These are phyloP conservation scores for Eremophila alpestris DNA, from an alignment of 2,797 vertebrate genomes.

Conservation along the genomic window DNA sequence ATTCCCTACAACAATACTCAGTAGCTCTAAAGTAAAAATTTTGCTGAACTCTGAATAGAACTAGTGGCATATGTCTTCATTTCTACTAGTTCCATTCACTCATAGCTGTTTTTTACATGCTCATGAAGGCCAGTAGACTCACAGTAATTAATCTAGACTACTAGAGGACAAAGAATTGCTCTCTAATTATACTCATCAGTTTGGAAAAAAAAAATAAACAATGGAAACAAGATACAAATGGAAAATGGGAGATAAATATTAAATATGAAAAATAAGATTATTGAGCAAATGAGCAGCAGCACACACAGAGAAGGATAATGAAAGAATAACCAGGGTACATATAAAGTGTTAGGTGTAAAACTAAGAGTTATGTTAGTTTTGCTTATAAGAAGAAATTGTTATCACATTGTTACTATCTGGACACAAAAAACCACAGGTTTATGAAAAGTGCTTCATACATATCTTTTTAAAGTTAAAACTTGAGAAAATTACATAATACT, in stretches of 20 bases:
- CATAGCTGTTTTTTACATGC: not conserved
- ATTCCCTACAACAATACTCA: not conserved
- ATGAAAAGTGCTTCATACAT: not conserved
- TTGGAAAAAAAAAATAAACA: not conserved
- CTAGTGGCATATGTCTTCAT: rapidly evolving
- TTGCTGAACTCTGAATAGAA: not conserved
- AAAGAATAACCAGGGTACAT: not conserved
- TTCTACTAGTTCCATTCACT: not conserved
- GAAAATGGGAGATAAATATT: not conserved
- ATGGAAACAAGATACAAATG: not conserved
- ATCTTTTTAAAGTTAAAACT: not conserved
- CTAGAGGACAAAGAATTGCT: not conserved
- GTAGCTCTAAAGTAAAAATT: not conserved
- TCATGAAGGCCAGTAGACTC: not conserved
- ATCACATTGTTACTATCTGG: not conserved
- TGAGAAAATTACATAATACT: not conserved
- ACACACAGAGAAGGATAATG: not conserved
- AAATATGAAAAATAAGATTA: not conserved
- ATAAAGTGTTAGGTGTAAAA: not conserved
- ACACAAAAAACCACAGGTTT: not conserved
- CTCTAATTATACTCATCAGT: not conserved
- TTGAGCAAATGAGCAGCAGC: not conserved
- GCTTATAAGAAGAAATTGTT: not conserved
- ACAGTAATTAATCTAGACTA: not conserved
- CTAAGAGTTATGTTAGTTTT: not conserved